Evolutionary conservation across 2,113 vertebrate species (phyloP), one percentile per base, ranked within the genome.

Genomic region (Columba livia): DNA sequence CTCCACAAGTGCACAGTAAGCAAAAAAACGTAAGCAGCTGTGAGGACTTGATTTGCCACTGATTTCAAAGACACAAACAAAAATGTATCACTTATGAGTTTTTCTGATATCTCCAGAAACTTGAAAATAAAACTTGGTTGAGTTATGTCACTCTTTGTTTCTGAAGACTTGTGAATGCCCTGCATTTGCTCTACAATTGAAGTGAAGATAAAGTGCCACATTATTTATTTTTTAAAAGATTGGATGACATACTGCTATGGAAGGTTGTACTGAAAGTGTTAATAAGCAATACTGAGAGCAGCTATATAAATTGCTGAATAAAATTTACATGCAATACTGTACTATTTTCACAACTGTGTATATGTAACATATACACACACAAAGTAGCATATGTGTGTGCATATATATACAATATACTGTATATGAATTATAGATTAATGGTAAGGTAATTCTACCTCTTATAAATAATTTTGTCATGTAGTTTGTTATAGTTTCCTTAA

Each of bases 361-460:
- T 95, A 93, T 94, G 86, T 78, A 95, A 96, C 79, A 64, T 89
- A 93, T 96, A 96, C 95, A 96, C 97, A 89, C 86, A 96, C 90
- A 17, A 96, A 94, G 96, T 97, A 96, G 96, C 70, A 53, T 93
- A 70, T 96, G 95, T 96, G 85, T 98, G 91, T 96, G 96, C 93
- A 79, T 94, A 93, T 97, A 95, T 96, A 89, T 57, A 97, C 94
- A 95, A 96, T 97, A 94, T 95, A 89, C 92, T 97, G 94, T 96
- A 96, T 94, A 97, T 96, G 86, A 95, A 93, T 66, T 96, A 80
- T 96, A 97, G 90, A 69, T 81, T 90, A 96, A 97, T 86, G 88
- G 91, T 96, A 97, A 96, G 97, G 90, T 97, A 97, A 97, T 98
- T 98, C 97, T 98, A 97, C 96, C 97, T 96, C 95, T 96, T 93